Evolutionary conservation across 1,140 invertebrate species (phyloP), one percentile per base, ranked within the genome.

Genomic region (Scylla paramamosain): DNA sequence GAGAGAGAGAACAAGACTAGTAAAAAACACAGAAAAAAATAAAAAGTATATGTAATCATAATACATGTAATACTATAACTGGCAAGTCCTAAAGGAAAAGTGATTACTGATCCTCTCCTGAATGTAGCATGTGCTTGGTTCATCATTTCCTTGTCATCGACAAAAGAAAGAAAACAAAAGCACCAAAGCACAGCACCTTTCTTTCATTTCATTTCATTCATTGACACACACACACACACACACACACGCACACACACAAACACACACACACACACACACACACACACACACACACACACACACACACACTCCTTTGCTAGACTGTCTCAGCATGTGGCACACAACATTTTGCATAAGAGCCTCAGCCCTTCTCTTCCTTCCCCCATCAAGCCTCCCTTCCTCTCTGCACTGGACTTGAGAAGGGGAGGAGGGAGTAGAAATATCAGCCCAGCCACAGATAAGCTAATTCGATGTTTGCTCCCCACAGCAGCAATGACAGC

Each of bases 21-120:
- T 4, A 82, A 82, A 25, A 82, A 8, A 28, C 4, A 84, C 4
- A 84, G 10, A 84, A 84, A 32, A 84, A 8, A 29, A 28, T 7
- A 84, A 84, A 6, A 3, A 25, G 28, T 32, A 39, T 87, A 16
- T 12, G n/a, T 84, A 32, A 84, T 84, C 31, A 84, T 84, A 84
- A 84, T 32, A 16, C 31, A 87, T 87, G n/a, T 87, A 32, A 87
- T 87, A 32, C 39, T 87, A 46, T 87, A n/a, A 32, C 4, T 87
- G 31, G 39, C 84, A 87, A 87, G n/a, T 87, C 31, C 31, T 39
- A 12, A 87, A 87, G 28, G n/a, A 32, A 20, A 20, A 87, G 16
- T 16, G 7, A 87, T 39, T 4, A 39, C 7, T 87, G 29, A 39
- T 10, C 31, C 39, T 87, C n/a, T 29, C 77, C 16, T 84, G 83